A percentile compares a stretch with the other conserved stretches of the same genome.
phyloP scores from a whole-genome alignment of 1,140 invertebrate genomes.

The Ceratoteleas bidentatus region DNA sequence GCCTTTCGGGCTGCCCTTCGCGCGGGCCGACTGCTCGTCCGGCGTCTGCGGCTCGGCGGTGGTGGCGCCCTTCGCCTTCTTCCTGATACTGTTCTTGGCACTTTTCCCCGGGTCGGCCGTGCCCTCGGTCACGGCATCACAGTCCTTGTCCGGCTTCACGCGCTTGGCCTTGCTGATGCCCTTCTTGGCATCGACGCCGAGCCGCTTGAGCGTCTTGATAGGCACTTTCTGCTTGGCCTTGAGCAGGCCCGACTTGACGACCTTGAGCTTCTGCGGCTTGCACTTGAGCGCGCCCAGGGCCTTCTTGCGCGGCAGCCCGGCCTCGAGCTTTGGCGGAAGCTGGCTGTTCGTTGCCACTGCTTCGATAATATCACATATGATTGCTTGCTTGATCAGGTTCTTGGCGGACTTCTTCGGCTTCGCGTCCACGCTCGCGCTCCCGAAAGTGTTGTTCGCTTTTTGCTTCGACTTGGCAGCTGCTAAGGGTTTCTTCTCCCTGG shows the following conservation, averaged over 20 bases:
- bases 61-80: slow-evolving; percentile 71
- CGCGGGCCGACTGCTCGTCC: slow-evolving; percentile 34
- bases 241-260: slow-evolving; percentile 72
- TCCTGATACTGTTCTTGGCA: slow-evolving; percentile 75
- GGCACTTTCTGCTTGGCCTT: slow-evolving; percentile 77
- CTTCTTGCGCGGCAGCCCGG: slow-evolving; percentile 77
- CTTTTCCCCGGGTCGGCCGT: slow-evolving; percentile 62
- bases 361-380: slow-evolving; percentile 65
- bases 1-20: slow-evolving; percentile 66
- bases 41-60: slow-evolving; percentile 7
- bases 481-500: slow-evolving; percentile 82
- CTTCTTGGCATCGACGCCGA: slow-evolving; percentile 72
- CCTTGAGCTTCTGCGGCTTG: slow-evolving; percentile 74
- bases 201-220: slow-evolving; percentile 74
- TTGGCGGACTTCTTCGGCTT: slow-evolving; percentile 74
- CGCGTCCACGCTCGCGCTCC: slow-evolving; percentile 68
- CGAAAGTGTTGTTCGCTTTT: slow-evolving; percentile 78
- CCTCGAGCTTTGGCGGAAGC: slow-evolving; percentile 75
- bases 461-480: slow-evolving; percentile 80
- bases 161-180: slow-evolving; percentile 61
- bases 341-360: slow-evolving; percentile 75
- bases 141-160: slow-evolving; percentile 47
- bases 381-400: slow-evolving; percentile 68
- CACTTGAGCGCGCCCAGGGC: slow-evolving; percentile 74
- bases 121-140: slow-evolving; percentile 36